Base-by-base conservation (phyloP, 2,888 invertebrate species). In the Epistrophe grossulariae region DNA sequence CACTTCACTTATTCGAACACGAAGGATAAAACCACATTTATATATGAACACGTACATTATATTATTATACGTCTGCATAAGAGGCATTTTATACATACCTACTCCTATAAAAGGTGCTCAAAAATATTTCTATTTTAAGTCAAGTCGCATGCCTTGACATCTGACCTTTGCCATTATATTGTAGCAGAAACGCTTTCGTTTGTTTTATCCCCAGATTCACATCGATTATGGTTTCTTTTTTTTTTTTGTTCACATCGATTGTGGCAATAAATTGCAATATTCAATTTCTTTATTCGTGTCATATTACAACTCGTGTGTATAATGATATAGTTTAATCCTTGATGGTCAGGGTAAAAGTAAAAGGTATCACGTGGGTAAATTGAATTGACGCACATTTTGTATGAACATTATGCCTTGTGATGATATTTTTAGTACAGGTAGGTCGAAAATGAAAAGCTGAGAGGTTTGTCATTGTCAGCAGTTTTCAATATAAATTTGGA, bases 231-330 rank as follows among this genome's bases (percentile, higher is more conserved):
- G 78, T 78, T 85, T 74, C 57, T 71, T 62, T 50, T 15, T 24
- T 24, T 24, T 24, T 24, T 24, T n/a, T n/a, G n/a, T n/a, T 70
- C 24, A 70, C 45, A 74, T 81, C 74, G 74, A 85, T 85, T 81
- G 70, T 81, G 43, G 28, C 78, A 78, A 81, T 85, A 78, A 85
- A 77, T 85, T 77, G 81, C 24, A 77, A 80, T 81, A 81, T 72
- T 72, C 78, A 68, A 70, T 81, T 40, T 70, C 70, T 24, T 72
- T 57, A 9, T 59, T 57, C 17, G 71, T 57, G 15, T 82, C 40
- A 35, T 59, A 38, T 79, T 59, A 45, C 45, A 70, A 9, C 13
- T 15, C 31, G 0, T 10, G 4, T 50, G 11, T 24, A 9, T 35
- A 31, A 31, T 0, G 35, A 10, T 48, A 24, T 17, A 48, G 28